Base-by-base conservation (phyloP, 2,888 invertebrate genomes). In the Ichneumon xanthorius region DNA sequence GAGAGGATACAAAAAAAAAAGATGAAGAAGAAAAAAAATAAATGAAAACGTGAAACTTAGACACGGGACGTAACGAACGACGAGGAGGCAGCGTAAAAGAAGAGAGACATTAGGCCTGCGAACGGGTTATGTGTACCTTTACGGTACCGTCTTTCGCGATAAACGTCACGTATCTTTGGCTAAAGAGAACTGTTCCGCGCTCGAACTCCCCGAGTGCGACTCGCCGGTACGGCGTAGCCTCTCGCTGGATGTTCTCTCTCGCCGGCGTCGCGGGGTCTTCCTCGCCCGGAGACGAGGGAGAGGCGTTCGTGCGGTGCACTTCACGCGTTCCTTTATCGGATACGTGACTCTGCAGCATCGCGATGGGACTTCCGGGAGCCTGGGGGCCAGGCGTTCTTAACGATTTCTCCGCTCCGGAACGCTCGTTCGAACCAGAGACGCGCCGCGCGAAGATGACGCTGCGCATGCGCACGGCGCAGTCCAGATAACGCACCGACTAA, bases 141-240 rank as follows among this genome's bases (percentile, higher is more conserved):
- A 91, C 90, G 89, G 90, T 91, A 90, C 89, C 89, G 89, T 90
- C 89, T 87, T 87, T 90, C 88, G 87, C 90, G 89, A 90, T 92
- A 91, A 92, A 92, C 89, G 92, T 92, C 92, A 90, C 91, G 90
- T 92, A 91, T 89, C 90, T 91, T 90, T 88, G 90, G 89, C 89
- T 92, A 90, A 91, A 90, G 89, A 90, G 89, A 89, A 87, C 88
- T 88, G 88, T 88, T 87, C 86, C 87, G 89, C 77, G 76, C 81
- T 85, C 88, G 86, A 77, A 80, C 71, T 82, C 84, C 48, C 68
- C 77, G 76, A 81, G 81, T 80, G 72, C 82, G 79, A 82, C 80
- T 67, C 63, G 37, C 72, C 80, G 67, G 68, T 78, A 63, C 78
- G 45, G 76, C 40, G 58, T 58, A 76, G 45, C 63, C 5, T n/a